Evolutionary conservation across 2,888 invertebrate genomes (phyloP).

Genomic region (Caenorhabditis becei): DNA sequence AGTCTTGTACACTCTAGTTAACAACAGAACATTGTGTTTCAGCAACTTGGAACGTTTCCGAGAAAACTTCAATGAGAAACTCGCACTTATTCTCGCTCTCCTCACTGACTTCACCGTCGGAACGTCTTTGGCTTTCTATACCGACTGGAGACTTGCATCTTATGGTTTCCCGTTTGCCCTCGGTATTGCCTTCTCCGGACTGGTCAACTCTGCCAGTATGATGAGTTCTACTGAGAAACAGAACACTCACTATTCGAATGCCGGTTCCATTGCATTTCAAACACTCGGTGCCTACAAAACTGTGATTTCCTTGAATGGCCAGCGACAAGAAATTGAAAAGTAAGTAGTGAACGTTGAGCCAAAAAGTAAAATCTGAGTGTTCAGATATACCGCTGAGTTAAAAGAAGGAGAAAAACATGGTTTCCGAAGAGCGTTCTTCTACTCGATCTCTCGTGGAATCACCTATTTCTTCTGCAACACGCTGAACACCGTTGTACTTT

Average conservation of each 20-base stretch:
- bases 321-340: slow-evolving; percentile 40
- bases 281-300: slow-evolving; percentile 44
- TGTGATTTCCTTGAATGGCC: slow-evolving; percentile 54
- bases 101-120: slow-evolving; percentile 60
- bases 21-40: slow-evolving; percentile 22
- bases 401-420: slow-evolving; percentile 70
- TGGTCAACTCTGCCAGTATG: slow-evolving; percentile 70
- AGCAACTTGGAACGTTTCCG: slow-evolving; percentile 77
- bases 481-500: slow-evolving; percentile 75
- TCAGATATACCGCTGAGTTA: slow-evolving; percentile 72
- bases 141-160: slow-evolving; percentile 76
- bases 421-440: slow-evolving; percentile 72
- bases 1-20: slow-evolving; percentile 45
- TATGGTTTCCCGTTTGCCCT: slow-evolving; percentile 79
- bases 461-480: slow-evolving; percentile 81
- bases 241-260: slow-evolving; percentile 42
- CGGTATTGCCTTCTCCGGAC: slow-evolving; percentile 72
- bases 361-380: not conserved
- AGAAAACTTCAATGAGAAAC: slow-evolving; percentile 78
- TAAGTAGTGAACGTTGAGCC: not conserved
- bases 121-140: slow-evolving; percentile 67
- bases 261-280: slow-evolving; percentile 56
- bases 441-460: slow-evolving; percentile 80
- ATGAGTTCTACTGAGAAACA: slow-evolving; percentile 44
- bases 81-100: slow-evolving; percentile 71